These are phyloP conservation scores for Calidris pygmaea DNA, from an alignment of 2,113 vertebrate genomes.

Conservation along the genomic window DNA sequence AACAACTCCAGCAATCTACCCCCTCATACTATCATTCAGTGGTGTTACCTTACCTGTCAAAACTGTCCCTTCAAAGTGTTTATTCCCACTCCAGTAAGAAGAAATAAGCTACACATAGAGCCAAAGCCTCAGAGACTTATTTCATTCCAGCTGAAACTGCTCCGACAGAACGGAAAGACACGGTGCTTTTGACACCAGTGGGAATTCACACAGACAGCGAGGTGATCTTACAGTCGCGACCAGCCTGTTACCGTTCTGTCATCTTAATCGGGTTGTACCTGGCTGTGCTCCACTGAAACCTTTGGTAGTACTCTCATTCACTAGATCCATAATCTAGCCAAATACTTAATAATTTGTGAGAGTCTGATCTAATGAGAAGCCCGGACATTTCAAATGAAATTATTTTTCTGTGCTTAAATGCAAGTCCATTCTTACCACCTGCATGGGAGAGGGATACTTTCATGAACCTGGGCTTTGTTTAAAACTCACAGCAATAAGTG, in stretches of 20 bases:
- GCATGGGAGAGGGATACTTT: not conserved
- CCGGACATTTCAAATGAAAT: not conserved
- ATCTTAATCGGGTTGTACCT: not conserved
- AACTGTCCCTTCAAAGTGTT: not conserved
- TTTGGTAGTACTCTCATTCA: not conserved
- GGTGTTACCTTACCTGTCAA: not conserved
- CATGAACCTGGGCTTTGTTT: not conserved
- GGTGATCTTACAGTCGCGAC: not conserved
- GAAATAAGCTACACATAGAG: not conserved
- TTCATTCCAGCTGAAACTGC: not conserved
- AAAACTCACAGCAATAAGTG: not conserved
- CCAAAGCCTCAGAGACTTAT: not conserved
- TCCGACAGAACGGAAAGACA: rapidly evolving
- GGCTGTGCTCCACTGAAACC: not conserved
- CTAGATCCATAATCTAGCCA: not conserved
- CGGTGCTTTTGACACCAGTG: not conserved
- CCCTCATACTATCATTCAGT: not conserved
- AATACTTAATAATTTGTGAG: not conserved
- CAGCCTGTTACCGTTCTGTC: not conserved
- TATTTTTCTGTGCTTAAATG: not conserved
- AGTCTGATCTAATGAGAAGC: not conserved
- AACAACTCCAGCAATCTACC: not conserved
- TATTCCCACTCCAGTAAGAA: not conserved
- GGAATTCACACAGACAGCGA: not conserved
- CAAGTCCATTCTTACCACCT: not conserved